Percentiles rank a stretch among this genome's conserved stretches.
Evolutionary conservation across 2,888 invertebrate genomes (phyloP).

Genomic region (Drosophila neotestacea): DNA sequence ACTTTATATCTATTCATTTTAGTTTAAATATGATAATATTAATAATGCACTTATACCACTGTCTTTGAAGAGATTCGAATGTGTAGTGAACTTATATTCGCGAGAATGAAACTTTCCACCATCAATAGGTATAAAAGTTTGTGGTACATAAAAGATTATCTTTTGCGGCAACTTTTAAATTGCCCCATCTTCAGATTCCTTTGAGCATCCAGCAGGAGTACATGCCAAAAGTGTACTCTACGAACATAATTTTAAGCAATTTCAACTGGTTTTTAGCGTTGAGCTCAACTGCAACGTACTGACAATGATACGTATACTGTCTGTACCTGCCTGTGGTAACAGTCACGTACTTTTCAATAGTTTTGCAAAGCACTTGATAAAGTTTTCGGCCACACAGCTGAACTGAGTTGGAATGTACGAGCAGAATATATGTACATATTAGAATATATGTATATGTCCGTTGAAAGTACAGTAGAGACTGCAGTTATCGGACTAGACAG

Average conservation of each 20-base stretch:
- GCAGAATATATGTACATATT: not conserved
- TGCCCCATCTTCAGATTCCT: constrained; percentile 18
- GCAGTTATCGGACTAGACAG: constrained; percentile 18
- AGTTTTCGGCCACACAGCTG: constrained; percentile 38
- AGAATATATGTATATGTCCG: not conserved
- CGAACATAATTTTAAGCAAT: constrained; percentile 61
- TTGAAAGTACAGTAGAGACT: constrained; percentile 24
- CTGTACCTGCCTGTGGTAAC: constrained; percentile 59
- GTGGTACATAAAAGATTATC: not conserved
- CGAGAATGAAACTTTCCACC: too few relatives aligned
- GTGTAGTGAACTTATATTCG: too few relatives aligned
- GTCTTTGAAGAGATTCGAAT: too few relatives aligned
- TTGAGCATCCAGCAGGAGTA: constrained; percentile 13
- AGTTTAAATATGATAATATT: too few relatives aligned
- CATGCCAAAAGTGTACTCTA: constrained; percentile 25
- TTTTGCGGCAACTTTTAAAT: constrained; percentile 6
- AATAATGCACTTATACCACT: too few relatives aligned
- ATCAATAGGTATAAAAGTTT: too few relatives aligned
- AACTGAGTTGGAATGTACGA: constrained; percentile 11
- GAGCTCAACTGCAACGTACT: constrained; percentile 39
- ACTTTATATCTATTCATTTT: too few relatives aligned
- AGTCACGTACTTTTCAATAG: constrained; percentile 69
- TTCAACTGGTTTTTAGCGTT: constrained; percentile 60
- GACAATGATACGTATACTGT: constrained; percentile 68
- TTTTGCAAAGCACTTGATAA: constrained; percentile 66